phyloP scores from a whole-genome alignment of 2,888 invertebrate species.

The Parnassius orleans region DNA sequence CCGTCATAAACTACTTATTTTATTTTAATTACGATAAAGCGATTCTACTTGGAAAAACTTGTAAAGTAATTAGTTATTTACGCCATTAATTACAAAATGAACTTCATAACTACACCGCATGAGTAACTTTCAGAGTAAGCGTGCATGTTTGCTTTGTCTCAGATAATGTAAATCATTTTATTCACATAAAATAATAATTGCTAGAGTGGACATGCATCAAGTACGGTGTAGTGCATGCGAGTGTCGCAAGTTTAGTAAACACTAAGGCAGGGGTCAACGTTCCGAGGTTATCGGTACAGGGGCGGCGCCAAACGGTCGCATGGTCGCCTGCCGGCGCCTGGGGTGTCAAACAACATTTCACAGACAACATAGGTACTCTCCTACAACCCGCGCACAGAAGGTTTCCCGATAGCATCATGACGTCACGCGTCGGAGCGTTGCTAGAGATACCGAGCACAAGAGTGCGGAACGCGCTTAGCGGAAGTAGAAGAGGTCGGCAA shows the following conservation, averaged over 20 bases:
- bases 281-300: conserved; percentile 70
- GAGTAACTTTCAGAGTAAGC: too few relatives aligned
- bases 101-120: too few relatives aligned
- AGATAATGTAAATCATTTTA: conserved; percentile 5
- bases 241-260: conserved; percentile 64
- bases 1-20: too few relatives aligned
- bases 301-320: conserved; percentile 74
- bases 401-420: background rate
- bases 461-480: too few relatives aligned
- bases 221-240: conserved; percentile 43
- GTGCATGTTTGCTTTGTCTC: background rate
- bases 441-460: too few relatives aligned
- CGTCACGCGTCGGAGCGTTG: too few relatives aligned
- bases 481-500: too few relatives aligned
- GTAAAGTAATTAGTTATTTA: too few relatives aligned
- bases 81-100: too few relatives aligned
- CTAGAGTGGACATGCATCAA: conserved; percentile 37
- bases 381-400: background rate
- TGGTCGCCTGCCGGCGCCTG: conserved; percentile 41
- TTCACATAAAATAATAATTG: conserved; percentile 16
- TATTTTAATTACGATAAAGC: too few relatives aligned
- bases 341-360: conserved; percentile 12
- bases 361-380: background rate
- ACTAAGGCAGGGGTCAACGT: conserved; percentile 71
- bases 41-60: too few relatives aligned